Evolutionary conservation across 2,888 invertebrate genomes (phyloP).

Genomic region (Pterostichus madidus): DNA sequence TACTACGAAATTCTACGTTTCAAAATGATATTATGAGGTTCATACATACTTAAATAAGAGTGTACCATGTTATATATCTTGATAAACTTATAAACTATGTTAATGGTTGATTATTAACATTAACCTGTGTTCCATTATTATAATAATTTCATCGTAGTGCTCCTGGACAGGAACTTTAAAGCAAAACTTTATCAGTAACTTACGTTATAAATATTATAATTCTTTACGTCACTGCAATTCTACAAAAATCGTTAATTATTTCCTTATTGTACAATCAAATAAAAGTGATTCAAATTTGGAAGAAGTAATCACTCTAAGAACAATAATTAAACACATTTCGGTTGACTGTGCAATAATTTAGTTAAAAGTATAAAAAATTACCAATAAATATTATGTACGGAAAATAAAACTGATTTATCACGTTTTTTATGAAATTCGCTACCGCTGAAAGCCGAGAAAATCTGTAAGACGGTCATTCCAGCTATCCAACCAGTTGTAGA

Average conservation of each 20-base stretch:
- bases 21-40: conserved; percentile 50
- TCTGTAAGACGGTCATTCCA: conserved; percentile 87
- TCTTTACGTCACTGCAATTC: conserved; percentile 34
- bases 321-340: no score
- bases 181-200: conserved; percentile 46
- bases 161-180: conserved; percentile 22
- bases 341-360: conserved; percentile 14
- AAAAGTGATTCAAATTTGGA: neutral
- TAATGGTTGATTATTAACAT: conserved; percentile 48
- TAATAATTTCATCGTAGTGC: conserved; percentile 33
- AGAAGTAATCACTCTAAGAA: neutral
- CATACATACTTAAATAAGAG: conserved; percentile 54
- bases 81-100: conserved; percentile 54
- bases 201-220: conserved; percentile 45
- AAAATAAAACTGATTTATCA: conserved; percentile 24
- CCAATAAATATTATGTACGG: conserved; percentile 45
- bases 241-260: conserved; percentile 6
- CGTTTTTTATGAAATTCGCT: conserved; percentile 68
- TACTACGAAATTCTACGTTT: conserved; percentile 46
- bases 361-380: conserved; percentile 33
- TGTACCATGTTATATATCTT: conserved; percentile 55
- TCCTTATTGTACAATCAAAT: conserved; percentile 4
- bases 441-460: conserved; percentile 85
- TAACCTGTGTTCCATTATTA: conserved; percentile 53
- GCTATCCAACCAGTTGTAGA: conserved; percentile 79